Conservation (phyloP, 2,113 vertebrate genomes). For the Malurus elegans region DNA sequence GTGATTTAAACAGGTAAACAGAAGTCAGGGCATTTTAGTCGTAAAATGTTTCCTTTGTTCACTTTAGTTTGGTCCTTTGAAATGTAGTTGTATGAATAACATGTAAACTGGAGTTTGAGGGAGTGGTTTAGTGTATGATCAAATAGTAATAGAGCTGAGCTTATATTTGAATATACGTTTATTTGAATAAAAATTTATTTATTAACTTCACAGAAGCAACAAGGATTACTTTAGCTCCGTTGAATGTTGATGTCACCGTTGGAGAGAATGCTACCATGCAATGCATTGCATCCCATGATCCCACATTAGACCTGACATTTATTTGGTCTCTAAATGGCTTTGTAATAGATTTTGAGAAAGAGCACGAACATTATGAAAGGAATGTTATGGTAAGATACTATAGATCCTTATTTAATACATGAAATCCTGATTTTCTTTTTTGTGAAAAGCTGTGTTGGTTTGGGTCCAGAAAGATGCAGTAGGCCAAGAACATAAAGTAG, state of each 20-base stretch:
- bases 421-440: not conserved
- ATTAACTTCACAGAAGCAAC: constrained; percentile 84
- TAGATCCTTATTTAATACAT: not conserved
- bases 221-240: constrained; percentile 88
- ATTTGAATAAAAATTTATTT: not conserved
- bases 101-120: not conserved
- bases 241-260: constrained; percentile 86
- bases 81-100: not conserved
- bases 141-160: not conserved
- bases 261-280: constrained; percentile 90
- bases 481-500: not conserved
- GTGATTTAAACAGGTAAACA: not conserved
- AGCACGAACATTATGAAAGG: constrained; percentile 84
- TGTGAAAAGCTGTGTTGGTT: not conserved
- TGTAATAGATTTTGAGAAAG: constrained; percentile 86
- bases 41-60: not conserved
- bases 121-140: not conserved
- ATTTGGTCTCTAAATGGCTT: constrained; percentile 91
- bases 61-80: not conserved
- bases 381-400: constrained; percentile 80
- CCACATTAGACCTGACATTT: constrained; percentile 88
- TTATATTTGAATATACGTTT: not conserved
- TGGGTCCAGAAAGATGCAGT: not conserved
- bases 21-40: not conserved
- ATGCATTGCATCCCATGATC: constrained; percentile 88